Conservation (phyloP, 2,113 vertebrate genomes). For the Megaptera novaeangliae region DNA sequence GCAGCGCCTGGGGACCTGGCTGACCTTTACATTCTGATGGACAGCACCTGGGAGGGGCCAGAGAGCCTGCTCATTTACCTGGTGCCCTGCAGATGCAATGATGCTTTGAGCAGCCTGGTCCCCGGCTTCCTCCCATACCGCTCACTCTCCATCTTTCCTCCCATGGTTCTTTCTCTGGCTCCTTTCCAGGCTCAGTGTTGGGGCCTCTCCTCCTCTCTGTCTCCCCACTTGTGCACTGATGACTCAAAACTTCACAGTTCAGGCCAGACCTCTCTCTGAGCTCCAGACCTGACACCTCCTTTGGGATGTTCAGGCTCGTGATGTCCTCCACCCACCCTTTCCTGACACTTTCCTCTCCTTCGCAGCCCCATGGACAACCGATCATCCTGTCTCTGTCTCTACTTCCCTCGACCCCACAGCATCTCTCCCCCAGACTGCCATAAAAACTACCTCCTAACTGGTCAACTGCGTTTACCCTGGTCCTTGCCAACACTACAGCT, state of each 20-base stretch:
- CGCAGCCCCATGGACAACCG: neutral
- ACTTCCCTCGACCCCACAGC: neutral
- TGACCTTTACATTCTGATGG: neutral
- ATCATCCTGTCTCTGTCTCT: neutral
- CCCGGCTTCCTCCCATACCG: neutral
- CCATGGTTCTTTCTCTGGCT: neutral
- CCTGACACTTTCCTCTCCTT: neutral
- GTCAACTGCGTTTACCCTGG: neutral
- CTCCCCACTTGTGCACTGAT: neutral
- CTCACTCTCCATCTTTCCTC: neutral
- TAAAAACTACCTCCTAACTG: neutral
- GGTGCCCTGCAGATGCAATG: neutral
- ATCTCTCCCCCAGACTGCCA: neutral
- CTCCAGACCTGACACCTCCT: neutral
- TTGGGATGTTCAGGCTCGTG: neutral
- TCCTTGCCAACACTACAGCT: neutral
- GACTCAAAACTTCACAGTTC: too few species aligned
- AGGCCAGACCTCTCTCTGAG: neutral
- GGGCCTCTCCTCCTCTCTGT: neutral
- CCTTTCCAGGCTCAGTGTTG: neutral
- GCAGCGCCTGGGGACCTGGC: accelerated
- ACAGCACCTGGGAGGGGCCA: accelerated
- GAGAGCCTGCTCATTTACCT: neutral
- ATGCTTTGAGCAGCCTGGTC: neutral
- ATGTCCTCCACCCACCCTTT: neutral